Percentiles rank a stretch among this genome's conserved stretches.
Evolutionary conservation across 2,113 vertebrate genomes (phyloP).

Genomic region (Hypocryptadius cinnamomeus): DNA sequence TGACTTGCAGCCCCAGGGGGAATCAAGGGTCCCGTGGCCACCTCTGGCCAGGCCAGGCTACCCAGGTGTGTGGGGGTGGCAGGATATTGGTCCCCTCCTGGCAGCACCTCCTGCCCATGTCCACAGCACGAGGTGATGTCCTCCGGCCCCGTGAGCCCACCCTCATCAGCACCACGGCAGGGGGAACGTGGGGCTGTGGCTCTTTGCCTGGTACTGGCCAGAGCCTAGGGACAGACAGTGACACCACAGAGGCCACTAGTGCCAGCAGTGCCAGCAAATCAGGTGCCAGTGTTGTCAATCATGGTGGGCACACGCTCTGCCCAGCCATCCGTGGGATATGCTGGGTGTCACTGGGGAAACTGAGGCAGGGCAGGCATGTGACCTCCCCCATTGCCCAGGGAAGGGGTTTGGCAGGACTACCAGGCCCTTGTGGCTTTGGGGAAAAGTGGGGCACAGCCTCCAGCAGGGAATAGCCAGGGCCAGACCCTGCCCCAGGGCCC

Average conservation of each 20-base stretch:
- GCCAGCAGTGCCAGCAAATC: neutral
- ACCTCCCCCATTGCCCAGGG: neutral
- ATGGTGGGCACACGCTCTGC: neutral
- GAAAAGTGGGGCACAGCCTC: too few relatives aligned
- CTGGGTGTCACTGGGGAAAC: neutral
- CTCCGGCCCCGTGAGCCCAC: rapidly evolving
- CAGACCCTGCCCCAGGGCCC: neutral
- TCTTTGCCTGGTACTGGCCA: neutral
- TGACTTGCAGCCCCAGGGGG: rapidly evolving
- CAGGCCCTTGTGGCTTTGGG: neutral
- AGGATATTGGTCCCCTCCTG: neutral
- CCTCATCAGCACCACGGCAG: rapidly evolving
- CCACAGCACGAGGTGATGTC: neutral
- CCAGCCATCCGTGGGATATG: neutral
- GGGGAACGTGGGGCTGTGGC: neutral
- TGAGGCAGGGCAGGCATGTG: rapidly evolving
- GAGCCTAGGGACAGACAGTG: neutral
- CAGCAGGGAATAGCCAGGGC: neutral
- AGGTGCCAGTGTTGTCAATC: neutral
- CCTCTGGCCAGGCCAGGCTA: neutral
- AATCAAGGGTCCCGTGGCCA: rapidly evolving
- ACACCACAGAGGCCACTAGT: neutral
- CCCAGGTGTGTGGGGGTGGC: rapidly evolving
- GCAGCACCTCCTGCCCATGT: neutral
- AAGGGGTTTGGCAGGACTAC: neutral